Evolutionary conservation across 2,888 invertebrate species (phyloP).

Genomic region (Watsonalla binaria): DNA sequence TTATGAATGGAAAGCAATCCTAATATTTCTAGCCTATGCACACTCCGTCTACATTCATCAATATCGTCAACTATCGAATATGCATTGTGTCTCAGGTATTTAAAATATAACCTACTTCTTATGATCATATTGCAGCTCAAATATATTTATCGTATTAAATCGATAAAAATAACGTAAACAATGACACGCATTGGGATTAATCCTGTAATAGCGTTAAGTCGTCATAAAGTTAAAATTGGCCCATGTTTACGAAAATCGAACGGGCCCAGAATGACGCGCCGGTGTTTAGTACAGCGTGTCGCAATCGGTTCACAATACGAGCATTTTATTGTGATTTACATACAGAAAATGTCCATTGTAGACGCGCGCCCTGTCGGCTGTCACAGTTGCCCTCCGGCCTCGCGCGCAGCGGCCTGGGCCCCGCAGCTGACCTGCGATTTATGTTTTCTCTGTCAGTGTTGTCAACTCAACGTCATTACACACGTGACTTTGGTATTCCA

Average conservation of each 20-base stretch:
- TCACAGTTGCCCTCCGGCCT: constrained; percentile 69
- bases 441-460: constrained; percentile 29
- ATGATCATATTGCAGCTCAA: too few relatives aligned
- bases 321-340: constrained; percentile 76
- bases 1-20: too few relatives aligned
- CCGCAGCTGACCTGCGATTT: constrained; percentile 33
- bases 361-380: constrained; percentile 62
- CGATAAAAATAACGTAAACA: too few relatives aligned
- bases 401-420: constrained; percentile 54
- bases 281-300: constrained; percentile 70
- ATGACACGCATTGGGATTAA: too few relatives aligned
- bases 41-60: too few relatives aligned
- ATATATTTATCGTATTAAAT: too few relatives aligned
- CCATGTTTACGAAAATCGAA: constrained; percentile 30
- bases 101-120: too few relatives aligned
- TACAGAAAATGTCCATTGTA: constrained; percentile 69
- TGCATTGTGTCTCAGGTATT: too few relatives aligned
- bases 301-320: constrained; percentile 71
- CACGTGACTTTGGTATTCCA: constrained; percentile 9
- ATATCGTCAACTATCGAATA: too few relatives aligned
- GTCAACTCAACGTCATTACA: constrained; percentile 13
- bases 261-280: constrained; percentile 46
- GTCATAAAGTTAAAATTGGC: constrained; percentile 34
- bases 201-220: too few relatives aligned
- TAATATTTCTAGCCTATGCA: too few relatives aligned